phyloP scores from a whole-genome alignment of 2,113 vertebrate species.

The Sturnira hondurensis region DNA sequence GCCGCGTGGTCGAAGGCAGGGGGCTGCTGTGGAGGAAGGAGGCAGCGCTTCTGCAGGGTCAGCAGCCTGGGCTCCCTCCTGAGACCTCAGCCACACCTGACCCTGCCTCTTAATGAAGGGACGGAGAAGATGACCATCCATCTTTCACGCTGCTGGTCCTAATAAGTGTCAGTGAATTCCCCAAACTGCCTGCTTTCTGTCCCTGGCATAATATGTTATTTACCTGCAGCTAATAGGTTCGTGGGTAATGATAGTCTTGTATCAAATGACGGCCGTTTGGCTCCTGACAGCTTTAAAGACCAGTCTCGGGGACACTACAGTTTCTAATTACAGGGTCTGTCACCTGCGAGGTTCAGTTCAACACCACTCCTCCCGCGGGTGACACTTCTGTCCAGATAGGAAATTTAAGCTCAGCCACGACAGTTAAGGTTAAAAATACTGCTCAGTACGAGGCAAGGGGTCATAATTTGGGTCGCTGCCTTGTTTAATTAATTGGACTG shows the following conservation, averaged over 20 bases:
- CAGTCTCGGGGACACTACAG: slow-evolving; percentile 78
- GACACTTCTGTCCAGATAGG: slow-evolving; percentile 83
- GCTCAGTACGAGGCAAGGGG: slow-evolving; percentile 76
- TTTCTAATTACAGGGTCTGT: slow-evolving; percentile 85
- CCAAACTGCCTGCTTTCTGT: slow-evolving; percentile 71
- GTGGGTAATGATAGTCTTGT: slow-evolving; percentile 78
- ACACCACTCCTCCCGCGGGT: slow-evolving; percentile 78
- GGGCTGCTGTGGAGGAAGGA: rapidly evolving
- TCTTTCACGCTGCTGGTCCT: slow-evolving; percentile 68
- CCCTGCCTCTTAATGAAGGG: slow-evolving; percentile 68
- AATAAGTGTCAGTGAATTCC: slow-evolving; percentile 81
- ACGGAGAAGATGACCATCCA: slow-evolving; percentile 72
- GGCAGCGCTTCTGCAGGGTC: slow-evolving; percentile 43
- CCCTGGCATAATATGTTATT: slow-evolving; percentile 82
- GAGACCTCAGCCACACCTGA: neutral
- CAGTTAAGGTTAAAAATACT: slow-evolving; percentile 86
- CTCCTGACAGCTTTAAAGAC: slow-evolving; percentile 84
- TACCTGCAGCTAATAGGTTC: slow-evolving; percentile 85
- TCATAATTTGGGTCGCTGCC: slow-evolving; percentile 84
- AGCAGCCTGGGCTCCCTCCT: slow-evolving; percentile 3
- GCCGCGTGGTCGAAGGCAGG: neutral
- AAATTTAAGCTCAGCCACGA: slow-evolving; percentile 81
- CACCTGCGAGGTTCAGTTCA: slow-evolving; percentile 75
- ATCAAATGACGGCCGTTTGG: slow-evolving; percentile 80
- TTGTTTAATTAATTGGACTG: slow-evolving; percentile 88